phyloP scores from a whole-genome alignment of 2,888 invertebrate species.

The Ichneumon xanthorius region DNA sequence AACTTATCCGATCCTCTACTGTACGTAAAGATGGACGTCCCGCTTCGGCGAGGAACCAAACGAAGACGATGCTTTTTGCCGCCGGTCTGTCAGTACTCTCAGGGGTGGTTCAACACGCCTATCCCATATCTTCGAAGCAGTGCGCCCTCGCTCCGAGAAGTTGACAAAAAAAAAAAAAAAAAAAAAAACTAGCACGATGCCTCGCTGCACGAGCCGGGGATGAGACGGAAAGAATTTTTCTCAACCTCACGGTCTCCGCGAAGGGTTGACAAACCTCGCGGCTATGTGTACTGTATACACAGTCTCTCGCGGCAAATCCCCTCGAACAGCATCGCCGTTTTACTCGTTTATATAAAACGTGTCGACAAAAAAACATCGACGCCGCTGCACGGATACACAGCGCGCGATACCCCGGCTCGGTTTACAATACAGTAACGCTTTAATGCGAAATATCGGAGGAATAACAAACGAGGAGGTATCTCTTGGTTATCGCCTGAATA shows the following conservation, averaged over 20 bases:
- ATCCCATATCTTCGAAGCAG: constrained; percentile 39
- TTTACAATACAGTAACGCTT: background rate
- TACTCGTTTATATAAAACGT: no score
- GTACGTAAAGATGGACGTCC: background rate
- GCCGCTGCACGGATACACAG: background rate
- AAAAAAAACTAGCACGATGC: background rate
- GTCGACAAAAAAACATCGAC: background rate
- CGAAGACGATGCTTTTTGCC: constrained; percentile 33
- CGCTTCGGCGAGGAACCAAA: constrained; percentile 9
- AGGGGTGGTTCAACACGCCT: constrained; percentile 28
- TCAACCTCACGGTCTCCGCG: background rate
- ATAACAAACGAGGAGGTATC: background rate
- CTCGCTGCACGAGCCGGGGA: background rate
- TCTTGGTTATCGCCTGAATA: constrained; percentile 14
- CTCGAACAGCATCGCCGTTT: no score
- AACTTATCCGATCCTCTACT: no score
- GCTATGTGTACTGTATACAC: no score
- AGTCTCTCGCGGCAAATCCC: no score
- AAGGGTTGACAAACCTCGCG: background rate
- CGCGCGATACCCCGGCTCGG: background rate
- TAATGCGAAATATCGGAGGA: background rate
- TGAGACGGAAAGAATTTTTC: background rate
- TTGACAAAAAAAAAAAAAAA: constrained; percentile 18
- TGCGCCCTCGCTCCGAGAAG: constrained; percentile 13
- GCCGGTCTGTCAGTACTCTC: constrained; percentile 36